Base-by-base conservation (phyloP, 2,113 vertebrate species). In the Promerops cafer region DNA sequence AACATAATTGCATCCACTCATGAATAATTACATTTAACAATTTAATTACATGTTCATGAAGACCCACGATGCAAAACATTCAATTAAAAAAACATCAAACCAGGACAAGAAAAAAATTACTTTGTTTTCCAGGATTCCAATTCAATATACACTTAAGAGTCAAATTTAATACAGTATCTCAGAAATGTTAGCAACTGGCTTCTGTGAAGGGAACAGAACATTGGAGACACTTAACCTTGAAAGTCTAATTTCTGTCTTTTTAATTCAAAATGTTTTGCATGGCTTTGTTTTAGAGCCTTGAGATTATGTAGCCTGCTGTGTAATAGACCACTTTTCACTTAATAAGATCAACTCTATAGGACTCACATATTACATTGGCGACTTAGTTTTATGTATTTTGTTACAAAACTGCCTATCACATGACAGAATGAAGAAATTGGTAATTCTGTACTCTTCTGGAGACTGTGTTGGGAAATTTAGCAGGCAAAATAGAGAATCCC, bases 401-500 rank as follows among this genome's bases (percentile, higher is more conserved):
- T 75, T 61, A 35, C 24, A 78, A 74, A 82, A 84, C 22, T n/a
- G 10, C 31, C 18, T 53, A 28, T 16, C 10, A 40, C 1, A 13
- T 14, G 37, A 35, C 6, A 75, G 16, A 49, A 56, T 42, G 17
- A 76, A 88, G 37, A 47, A 69, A 66, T 3, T 23, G 10, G 5
- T 24, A 57, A 39, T 18, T 59, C 42, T 49, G 12, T 59, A 31
- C 11, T 39, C 35, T 33, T 68, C 15, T 39, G 19, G 8, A 53
- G 56, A 44, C 28, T 44, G 5, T 10, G 8, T 9, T 45, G 44
- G 22, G 69, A 87, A 87, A 68, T n/a, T n/a, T 57, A 47, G 10
- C 47, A 6, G 12, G 9, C 0, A 0, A 70, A 33, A 89, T 5
- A 2, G 23, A 75, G n/a, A 79, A 70, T 39, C 5, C 18, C 10